Evolutionary conservation across 2,888 invertebrate genomes (phyloP).

Genomic region (Hyposoter dolosus): DNA sequence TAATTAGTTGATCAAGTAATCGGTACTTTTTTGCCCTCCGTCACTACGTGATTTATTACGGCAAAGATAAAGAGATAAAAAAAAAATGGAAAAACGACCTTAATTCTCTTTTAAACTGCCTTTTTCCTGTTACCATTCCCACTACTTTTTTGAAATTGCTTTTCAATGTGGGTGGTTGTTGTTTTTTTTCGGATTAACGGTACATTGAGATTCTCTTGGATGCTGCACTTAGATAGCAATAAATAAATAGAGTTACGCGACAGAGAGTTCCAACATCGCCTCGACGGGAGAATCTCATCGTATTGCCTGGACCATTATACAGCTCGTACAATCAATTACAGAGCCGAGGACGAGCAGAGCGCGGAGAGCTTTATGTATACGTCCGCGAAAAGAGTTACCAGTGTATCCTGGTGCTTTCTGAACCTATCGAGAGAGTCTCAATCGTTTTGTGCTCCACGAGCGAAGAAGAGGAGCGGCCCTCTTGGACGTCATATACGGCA

Average conservation of each 20-base stretch:
- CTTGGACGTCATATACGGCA: constrained; percentile 70
- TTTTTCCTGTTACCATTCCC: constrained; percentile 7
- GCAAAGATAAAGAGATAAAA: not conserved
- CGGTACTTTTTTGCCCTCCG: not conserved
- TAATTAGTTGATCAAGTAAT: not conserved
- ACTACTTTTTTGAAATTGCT: constrained; percentile 9
- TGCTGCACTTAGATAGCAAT: constrained; percentile 70
- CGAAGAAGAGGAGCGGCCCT: constrained; percentile 72
- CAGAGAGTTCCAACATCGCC: constrained; percentile 36
- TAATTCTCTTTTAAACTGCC: not conserved
- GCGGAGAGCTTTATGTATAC: constrained; percentile 53
- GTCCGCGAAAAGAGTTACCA: constrained; percentile 48
- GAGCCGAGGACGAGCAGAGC: constrained; percentile 60
- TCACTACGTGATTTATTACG: not conserved
- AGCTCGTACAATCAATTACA: constrained; percentile 72
- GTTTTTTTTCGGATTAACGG: constrained; percentile 59
- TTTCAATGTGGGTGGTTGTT: constrained; percentile 40
- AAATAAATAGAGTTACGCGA: constrained; percentile 70
- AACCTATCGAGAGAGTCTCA: constrained; percentile 60
- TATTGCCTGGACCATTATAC: constrained; percentile 54
- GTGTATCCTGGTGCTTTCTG: constrained; percentile 61
- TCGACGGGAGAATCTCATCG: constrained; percentile 35
- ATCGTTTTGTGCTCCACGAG: constrained; percentile 55
- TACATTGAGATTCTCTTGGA: constrained; percentile 61
- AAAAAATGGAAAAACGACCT: not conserved